Evolutionary conservation across 92 coral and sea anemone species (phyloP).

Genomic region (Isaurus tuberculatus): DNA sequence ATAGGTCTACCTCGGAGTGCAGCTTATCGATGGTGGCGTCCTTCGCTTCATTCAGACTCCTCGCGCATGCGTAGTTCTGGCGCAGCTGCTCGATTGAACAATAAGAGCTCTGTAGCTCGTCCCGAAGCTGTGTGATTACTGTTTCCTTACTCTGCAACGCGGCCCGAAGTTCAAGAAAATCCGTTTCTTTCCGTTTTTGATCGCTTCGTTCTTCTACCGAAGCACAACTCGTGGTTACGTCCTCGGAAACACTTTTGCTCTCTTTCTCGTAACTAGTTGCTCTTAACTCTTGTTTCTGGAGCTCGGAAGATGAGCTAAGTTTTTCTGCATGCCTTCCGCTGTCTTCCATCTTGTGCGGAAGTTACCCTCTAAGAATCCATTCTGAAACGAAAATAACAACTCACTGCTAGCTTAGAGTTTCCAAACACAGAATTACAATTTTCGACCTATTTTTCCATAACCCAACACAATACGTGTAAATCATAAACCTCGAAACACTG

Average conservation of each 20-base stretch:
- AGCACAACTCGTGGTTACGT: slow-evolving; percentile 51
- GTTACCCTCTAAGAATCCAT: neutral
- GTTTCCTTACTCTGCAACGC: slow-evolving; percentile 75
- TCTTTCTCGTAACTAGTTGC: slow-evolving; percentile 80
- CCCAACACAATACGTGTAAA: neutral
- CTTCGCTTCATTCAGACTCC: slow-evolving; percentile 77
- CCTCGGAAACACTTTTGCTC: slow-evolving; percentile 69
- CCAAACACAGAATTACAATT: neutral
- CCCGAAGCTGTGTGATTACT: slow-evolving; percentile 78
- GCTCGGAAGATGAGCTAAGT: slow-evolving; percentile 53
- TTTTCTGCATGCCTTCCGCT: slow-evolving; percentile 13
- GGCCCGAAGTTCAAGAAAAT: slow-evolving; percentile 75
- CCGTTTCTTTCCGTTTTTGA: slow-evolving; percentile 55
- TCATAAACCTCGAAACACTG: neutral
- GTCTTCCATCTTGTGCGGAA: slow-evolving; percentile 35
- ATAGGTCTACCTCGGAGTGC: slow-evolving; percentile 76
- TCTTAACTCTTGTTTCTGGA: slow-evolving; percentile 80
- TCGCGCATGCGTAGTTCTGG: slow-evolving; percentile 88
- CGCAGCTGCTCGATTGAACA: slow-evolving; percentile 81
- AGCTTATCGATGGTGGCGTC: slow-evolving; percentile 83
- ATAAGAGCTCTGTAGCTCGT: slow-evolving; percentile 72
- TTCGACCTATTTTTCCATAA: neutral
- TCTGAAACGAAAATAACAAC: slow-evolving; percentile 9
- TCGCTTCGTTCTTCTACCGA: slow-evolving; percentile 37
- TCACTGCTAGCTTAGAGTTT: neutral